Base-by-base conservation (phyloP, 2,888 invertebrate species). In the Apamea crenata region DNA sequence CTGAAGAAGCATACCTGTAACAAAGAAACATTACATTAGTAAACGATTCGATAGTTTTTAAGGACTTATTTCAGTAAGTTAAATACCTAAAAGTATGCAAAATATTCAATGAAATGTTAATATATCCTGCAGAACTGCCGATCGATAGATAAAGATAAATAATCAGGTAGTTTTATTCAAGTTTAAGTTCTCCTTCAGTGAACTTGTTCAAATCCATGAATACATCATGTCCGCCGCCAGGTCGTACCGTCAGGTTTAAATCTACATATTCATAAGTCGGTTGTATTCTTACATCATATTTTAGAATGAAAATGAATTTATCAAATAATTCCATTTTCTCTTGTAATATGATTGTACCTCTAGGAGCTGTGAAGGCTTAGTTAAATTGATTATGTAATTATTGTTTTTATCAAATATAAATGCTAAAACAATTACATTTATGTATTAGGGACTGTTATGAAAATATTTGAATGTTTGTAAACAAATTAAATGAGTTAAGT, bases 1-100 rank as follows among this genome's bases (percentile, higher is more conserved):
- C 53, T 47, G 18, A 21, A 50, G 63, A 29, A 69, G 44, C 85
- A 85, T 85, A 85, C 85, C 87, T 87, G 87, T 68, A 85, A 87
- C 85, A 85, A 85, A 69, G 0, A 68, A 70, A 67, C 7, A 32
- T 32, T 8, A 12, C 29, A 65, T 77, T 61, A 77, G 6, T 77
- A 47, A 14, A 47, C 1, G 12, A 56, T 2, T 53, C 18, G 4
- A 71, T 1, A 71, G n/a, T 36, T 8, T 16, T 25, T 18, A 36
- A 56, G 6, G 5, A 25, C 8, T 32, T 21, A 16, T 16, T 32
- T 25, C 70, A 70, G 8, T 8, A 50, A 25, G 5, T 5, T 32
- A 53, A 10, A 53, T 3, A 36, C 2, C 16, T n/a, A 32, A 70
- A 70, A 32, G 25, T 16, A 53, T 50, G 16, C 6, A 25, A 53